Evolutionary conservation across 2,113 vertebrate species (phyloP), one percentile per base, ranked within the genome.

Genomic region (Colaptes auratus): DNA sequence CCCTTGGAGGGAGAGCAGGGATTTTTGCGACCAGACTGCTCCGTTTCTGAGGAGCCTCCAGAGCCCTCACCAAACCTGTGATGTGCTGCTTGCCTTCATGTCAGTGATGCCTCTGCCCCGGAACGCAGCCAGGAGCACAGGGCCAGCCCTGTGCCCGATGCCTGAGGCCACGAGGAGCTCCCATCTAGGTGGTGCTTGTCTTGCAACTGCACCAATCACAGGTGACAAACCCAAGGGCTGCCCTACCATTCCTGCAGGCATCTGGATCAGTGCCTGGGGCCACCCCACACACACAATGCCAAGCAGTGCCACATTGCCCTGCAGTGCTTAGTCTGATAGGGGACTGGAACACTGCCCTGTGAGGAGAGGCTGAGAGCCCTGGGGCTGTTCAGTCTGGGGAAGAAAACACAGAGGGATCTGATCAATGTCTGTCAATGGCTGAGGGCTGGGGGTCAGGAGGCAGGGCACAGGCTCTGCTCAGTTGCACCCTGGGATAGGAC

Each of bases 181-280:
- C 69, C 27, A 15, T 11, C 10, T 30, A 27, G 11, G 30, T 7
- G 16, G 65, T 63, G 30, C 69, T 77, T 59, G 66, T 19, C 33
- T 76, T 77, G 48, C 69, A 56, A 60, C 48, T 48, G 53, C 63
- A 71, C 18, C 59, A 80, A 42, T 27, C 42, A 46, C n/a, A 56
- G 31, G 33, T 23, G 31, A 84, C n/a, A 4, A 72, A 88, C 63
- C 2, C 0, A 0, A 84, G 58, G 9, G 58, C 42, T 56, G 27
- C 6, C 63, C 50, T 39, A 11, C 16, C 12, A 39, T 39, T 86
- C 82, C 44, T 39, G 8, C 5, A 73, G 50, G 24, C 15, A 14
- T 46, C 48, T 58, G 33, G 87, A 39, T 24, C 20, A 21, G 12
- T 12, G 25, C 30, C 61, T 78, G 16, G 30, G 44, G 8, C 20